These are phyloP conservation scores for Rhyacichthys aspro DNA, from an alignment of 2,797 vertebrate genomes.

Conservation along the genomic window DNA sequence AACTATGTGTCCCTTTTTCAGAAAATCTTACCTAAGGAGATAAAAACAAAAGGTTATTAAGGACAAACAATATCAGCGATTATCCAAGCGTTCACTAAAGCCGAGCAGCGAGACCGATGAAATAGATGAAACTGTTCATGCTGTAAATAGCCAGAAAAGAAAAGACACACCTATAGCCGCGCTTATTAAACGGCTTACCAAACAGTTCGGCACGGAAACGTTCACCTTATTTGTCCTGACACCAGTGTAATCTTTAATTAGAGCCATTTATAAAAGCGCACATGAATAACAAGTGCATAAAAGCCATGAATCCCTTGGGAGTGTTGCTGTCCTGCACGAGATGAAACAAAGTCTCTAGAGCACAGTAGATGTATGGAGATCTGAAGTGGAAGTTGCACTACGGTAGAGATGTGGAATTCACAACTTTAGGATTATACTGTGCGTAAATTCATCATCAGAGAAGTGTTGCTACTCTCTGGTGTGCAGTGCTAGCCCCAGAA, in stretches of 20 bases:
- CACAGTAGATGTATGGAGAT: conserved; percentile 23
- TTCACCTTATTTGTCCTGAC: conserved; percentile 13
- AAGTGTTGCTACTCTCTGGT: too few species aligned
- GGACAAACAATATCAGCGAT: conserved; percentile 29
- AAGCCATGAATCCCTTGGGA: conserved; percentile 11
- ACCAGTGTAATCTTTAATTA: conserved; percentile 27
- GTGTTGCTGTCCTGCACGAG: conserved; percentile 18
- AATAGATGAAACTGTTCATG: conserved; percentile 36
- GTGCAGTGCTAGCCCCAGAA: too few species aligned
- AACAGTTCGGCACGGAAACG: conserved; percentile 9
- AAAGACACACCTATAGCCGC: conserved; percentile 15
- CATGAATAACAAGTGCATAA: conserved; percentile 8
- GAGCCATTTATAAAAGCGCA: conserved; percentile 17
- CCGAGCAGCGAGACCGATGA: conserved; percentile 32
- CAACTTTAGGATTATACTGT: background rate
- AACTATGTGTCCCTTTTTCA: background rate
- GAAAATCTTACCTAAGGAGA: background rate
- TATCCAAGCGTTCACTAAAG: conserved; percentile 33
- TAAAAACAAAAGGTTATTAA: conserved; percentile 39
- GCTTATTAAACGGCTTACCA: conserved; percentile 15
- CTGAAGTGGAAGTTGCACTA: conserved; percentile 13
- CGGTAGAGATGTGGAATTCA: background rate
- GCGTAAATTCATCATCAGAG: background rate
- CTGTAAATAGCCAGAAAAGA: conserved; percentile 23
- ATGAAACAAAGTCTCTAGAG: conserved; percentile 12